Conservation (phyloP, 2,888 invertebrate species). For the Noctua comes region DNA sequence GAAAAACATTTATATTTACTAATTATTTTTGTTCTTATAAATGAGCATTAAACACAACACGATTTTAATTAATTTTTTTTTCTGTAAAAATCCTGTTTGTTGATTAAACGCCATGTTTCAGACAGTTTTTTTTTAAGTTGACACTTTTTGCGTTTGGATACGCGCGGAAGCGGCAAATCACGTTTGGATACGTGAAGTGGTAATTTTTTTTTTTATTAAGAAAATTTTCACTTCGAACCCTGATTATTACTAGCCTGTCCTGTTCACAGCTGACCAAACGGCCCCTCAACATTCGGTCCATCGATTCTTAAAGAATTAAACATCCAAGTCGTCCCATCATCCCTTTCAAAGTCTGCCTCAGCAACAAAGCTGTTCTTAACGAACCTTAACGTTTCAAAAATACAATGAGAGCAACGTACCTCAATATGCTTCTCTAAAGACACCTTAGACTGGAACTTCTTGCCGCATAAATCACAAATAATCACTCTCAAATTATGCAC, state of each 20-base stretch:
- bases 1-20: too few relatives aligned
- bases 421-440: slow-evolving; percentile 74
- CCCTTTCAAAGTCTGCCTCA: not conserved
- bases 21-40: too few relatives aligned
- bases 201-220: too few relatives aligned
- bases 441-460: slow-evolving; percentile 75
- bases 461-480: slow-evolving; percentile 77
- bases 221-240: too few relatives aligned
- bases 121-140: too few relatives aligned
- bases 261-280: not conserved
- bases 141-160: too few relatives aligned
- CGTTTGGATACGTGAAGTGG: too few relatives aligned
- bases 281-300: not conserved
- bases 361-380: not conserved
- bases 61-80: too few relatives aligned
- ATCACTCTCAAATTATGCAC: slow-evolving; percentile 75
- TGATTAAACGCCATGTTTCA: too few relatives aligned
- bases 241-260: not conserved
- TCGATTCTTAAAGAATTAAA: not conserved
- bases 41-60: too few relatives aligned
- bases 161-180: too few relatives aligned
- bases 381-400: not conserved
- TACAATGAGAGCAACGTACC: slow-evolving; percentile 65
- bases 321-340: not conserved
- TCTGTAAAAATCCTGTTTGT: too few relatives aligned